Conservation (phyloP, 2,113 vertebrate species). For the Heliornis fulica region DNA sequence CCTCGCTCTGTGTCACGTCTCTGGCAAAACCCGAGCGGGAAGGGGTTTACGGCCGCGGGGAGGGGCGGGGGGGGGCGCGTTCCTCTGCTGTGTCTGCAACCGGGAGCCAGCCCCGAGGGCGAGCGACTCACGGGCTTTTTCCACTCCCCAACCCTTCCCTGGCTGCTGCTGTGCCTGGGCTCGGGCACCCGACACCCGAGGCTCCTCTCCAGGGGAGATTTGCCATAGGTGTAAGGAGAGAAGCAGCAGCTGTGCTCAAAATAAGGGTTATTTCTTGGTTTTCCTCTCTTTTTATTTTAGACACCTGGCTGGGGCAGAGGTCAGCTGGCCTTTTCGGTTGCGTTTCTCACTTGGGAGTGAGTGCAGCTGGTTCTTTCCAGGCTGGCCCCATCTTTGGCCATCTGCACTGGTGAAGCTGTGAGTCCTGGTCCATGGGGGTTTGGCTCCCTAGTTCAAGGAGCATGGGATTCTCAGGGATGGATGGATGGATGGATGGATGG, state of each 20-base stretch:
- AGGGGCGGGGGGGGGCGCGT: neutral
- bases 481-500: too few species aligned
- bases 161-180: neutral
- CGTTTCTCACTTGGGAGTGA: rapidly evolving
- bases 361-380: neutral
- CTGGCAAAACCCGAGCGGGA: neutral
- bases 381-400: neutral
- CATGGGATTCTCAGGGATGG: neutral
- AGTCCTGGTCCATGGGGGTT: neutral
- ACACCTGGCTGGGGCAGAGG: slow-evolving; percentile 15
- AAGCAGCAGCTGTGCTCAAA: slow-evolving; percentile 4
- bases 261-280: neutral
- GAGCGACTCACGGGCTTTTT: neutral
- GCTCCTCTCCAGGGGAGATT: neutral
- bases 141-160: neutral
- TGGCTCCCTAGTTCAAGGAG: neutral
- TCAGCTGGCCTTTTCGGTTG: neutral
- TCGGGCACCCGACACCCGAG: rapidly evolving
- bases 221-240: neutral
- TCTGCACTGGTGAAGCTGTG: neutral
- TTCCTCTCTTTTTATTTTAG: neutral
- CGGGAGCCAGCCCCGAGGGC: rapidly evolving
- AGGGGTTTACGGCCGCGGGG: neutral
- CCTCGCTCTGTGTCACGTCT: neutral
- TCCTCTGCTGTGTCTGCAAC: neutral